These are phyloP conservation scores for Rachycentron canadum DNA, from an alignment of 2,797 vertebrate genomes.

Conservation along the genomic window DNA sequence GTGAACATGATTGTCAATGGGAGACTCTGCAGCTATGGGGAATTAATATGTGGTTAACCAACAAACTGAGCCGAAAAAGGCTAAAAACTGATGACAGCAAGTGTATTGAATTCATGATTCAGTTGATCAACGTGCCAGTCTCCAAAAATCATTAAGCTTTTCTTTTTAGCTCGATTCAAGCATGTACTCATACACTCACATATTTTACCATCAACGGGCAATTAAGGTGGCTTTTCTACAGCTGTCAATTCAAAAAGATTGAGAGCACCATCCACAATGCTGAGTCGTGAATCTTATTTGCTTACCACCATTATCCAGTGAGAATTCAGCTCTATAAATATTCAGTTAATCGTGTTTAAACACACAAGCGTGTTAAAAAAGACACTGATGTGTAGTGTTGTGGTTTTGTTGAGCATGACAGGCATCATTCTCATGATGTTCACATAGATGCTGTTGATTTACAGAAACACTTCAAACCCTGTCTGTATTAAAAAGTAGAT, in stretches of 20 bases:
- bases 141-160: background rate
- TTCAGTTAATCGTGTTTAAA: conserved; percentile 33
- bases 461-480: conserved; percentile 3
- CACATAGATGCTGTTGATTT: conserved; percentile 3
- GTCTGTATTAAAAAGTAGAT: background rate
- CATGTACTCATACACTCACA: background rate
- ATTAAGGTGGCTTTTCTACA: background rate
- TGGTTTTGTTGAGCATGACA: background rate
- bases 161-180: background rate
- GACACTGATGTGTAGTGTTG: background rate
- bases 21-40: background rate
- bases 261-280: background rate
- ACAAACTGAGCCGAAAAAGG: background rate
- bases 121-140: background rate
- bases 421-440: background rate
- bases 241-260: background rate
- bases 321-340: conserved; percentile 50
- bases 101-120: background rate
- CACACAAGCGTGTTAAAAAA: background rate
- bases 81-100: background rate
- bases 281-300: conserved; percentile 20
- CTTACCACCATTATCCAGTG: conserved; percentile 45
- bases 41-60: background rate
- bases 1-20: background rate
- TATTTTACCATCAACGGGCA: background rate